Evolutionary conservation across 2,888 invertebrate species (phyloP), one percentile per base, ranked within the genome.

Genomic region (Baccha elongata): DNA sequence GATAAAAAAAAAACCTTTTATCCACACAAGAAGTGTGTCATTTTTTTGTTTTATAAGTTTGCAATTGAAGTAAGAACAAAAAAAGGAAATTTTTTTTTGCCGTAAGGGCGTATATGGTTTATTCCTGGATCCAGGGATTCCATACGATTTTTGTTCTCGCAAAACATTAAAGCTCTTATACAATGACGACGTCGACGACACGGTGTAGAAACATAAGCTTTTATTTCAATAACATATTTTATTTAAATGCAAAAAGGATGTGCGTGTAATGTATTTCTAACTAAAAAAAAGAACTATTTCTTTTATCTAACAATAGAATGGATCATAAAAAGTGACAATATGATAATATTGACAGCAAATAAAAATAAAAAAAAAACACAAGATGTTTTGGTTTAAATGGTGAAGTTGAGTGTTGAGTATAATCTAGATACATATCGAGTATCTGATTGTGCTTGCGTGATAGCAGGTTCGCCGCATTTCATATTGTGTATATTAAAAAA

Each of bases 401-500:
- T 76, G 64, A 76, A 81, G 55, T 68, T 67, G 53, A 73, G 55
- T 67, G 62, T 50, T 62, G 53, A 72, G 48, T 67, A 68, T 13
- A 55, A 4, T 55, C 13, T 58, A 40, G 15, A 42, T 42, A 42
- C 53, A 73, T 62, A 78, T 72, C 26, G 48, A 78, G 53, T 64
- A 68, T 67, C 46, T 48, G 53, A 78, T 68, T 72, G 78, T 78
- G 55, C 83, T 68, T 83, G 78, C 72, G 73, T 81, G 81, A 75
- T 75, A 80, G 68, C 62, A 48, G 44, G 62, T 62, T 72, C 55
- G 48, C 58, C 67, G 72, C 48, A 78, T 62, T 64, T 73, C 23
- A 62, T 65, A 58, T 78, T 72, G 72, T 72, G 62, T 78, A 72
- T 55, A 78, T 52, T 68, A 10, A n/a, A n/a, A n/a, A n/a, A n/a